phyloP scores from a whole-genome alignment of 1,140 invertebrate species.

The Drosophila yakuba region DNA sequence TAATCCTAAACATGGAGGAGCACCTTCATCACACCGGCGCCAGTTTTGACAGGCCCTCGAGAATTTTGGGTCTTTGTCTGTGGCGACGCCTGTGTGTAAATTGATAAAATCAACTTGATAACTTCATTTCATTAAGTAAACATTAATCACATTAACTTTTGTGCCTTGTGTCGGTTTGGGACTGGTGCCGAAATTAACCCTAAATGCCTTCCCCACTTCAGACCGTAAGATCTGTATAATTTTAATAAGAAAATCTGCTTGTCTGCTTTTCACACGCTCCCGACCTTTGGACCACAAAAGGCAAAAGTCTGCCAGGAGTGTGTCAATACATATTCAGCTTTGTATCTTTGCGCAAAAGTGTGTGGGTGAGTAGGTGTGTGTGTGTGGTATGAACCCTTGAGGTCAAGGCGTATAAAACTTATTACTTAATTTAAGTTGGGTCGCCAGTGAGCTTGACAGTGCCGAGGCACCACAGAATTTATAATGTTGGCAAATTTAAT shows the following conservation, averaged over 20 bases:
- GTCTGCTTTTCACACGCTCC: conserved; percentile 46
- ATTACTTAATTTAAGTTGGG: conserved; percentile 81
- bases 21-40: conserved; percentile 70
- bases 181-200: conserved; percentile 70
- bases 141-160: conserved; percentile 84
- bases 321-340: conserved; percentile 62
- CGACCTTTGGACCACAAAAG: conserved; percentile 71
- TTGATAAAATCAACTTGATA: conserved; percentile 84
- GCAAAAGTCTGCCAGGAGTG: conserved; percentile 68
- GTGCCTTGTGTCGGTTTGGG: conserved; percentile 40
- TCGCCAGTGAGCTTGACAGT: conserved; percentile 32
- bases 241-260: conserved; percentile 75
- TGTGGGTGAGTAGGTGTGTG: conserved; percentile 13
- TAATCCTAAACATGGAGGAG: conserved; percentile 31
- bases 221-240: conserved; percentile 47
- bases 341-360: conserved; percentile 14
- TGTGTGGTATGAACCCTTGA: conserved; percentile 55
- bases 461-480: conserved; percentile 57
- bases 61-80: conserved; percentile 60
- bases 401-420: conserved; percentile 79
- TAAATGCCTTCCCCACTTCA: conserved; percentile 30
- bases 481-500: conserved; percentile 79
- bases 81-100: conserved; percentile 62
- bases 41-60: conserved; percentile 59
- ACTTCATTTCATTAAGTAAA: conserved; percentile 84